phyloP scores from a whole-genome alignment of 2,113 vertebrate species.

The Physeter macrocephalus region DNA sequence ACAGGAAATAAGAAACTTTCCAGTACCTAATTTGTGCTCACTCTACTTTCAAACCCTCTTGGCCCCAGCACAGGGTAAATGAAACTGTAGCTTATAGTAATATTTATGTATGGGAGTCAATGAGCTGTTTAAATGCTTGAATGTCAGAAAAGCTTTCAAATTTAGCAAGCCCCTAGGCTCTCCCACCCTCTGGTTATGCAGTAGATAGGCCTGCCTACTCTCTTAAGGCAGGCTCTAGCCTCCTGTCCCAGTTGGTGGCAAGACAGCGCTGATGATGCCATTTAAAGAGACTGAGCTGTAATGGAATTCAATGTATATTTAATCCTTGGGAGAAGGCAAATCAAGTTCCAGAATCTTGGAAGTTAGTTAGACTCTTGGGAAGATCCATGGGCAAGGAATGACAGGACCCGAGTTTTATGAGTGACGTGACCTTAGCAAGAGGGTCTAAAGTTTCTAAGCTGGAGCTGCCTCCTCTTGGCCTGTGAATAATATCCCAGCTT shows the following conservation, averaged over 20 bases:
- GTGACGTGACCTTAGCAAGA: background rate
- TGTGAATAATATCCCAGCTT: background rate
- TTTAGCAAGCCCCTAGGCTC: background rate
- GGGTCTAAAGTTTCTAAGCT: background rate
- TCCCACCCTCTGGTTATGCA: background rate
- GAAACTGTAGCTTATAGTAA: constrained; percentile 39
- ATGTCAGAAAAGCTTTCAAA: constrained; percentile 16
- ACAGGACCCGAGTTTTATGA: background rate
- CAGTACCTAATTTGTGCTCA: background rate
- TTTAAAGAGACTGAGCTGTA: background rate
- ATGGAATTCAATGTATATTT: background rate
- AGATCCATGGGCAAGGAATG: background rate
- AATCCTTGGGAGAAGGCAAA: background rate
- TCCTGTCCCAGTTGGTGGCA: background rate
- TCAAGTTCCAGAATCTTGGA: background rate
- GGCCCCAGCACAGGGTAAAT: background rate
- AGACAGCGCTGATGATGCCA: too few relatives aligned
- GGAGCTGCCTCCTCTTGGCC: background rate
- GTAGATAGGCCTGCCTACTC: background rate
- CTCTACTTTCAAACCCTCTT: background rate
- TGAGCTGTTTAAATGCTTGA: constrained; percentile 27
- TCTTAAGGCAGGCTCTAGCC: background rate
- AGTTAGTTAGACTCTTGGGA: background rate
- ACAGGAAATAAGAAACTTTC: constrained; percentile 39
- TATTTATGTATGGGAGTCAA: constrained; percentile 25